phyloP scores from a whole-genome alignment of 2,113 vertebrate species.

The Pogona vitticeps region DNA sequence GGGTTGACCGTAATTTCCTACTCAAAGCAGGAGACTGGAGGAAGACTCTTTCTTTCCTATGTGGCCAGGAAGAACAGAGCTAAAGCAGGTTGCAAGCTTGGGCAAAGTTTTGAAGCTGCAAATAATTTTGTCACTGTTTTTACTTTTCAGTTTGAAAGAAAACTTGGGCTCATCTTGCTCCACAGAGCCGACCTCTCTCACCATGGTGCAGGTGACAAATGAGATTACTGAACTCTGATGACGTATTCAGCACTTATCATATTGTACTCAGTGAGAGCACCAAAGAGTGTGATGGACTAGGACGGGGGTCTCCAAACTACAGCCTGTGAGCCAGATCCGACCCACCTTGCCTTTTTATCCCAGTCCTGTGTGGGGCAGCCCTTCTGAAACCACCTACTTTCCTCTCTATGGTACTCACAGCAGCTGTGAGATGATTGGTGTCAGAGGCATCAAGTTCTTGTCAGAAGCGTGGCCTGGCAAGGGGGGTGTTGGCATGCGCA shows the following conservation, averaged over 20 bases:
- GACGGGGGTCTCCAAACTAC: too few species aligned
- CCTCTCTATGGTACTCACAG: background rate
- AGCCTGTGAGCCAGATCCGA: too few species aligned
- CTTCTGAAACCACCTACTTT: background rate
- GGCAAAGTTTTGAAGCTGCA: background rate
- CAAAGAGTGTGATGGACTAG: too few species aligned
- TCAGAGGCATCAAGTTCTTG: constrained; percentile 25
- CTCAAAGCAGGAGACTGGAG: background rate
- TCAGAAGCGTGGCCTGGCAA: constrained; percentile 35
- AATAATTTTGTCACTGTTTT: background rate
- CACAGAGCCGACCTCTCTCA: background rate
- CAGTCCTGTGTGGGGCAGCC: too few species aligned
- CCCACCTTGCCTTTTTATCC: too few species aligned
- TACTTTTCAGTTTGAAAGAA: background rate
- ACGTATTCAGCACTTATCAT: background rate
- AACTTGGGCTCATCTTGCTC: background rate
- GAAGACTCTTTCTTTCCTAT: background rate
- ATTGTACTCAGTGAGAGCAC: too few species aligned
- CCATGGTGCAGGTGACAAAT: background rate
- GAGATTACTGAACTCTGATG: background rate
- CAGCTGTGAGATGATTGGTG: constrained; percentile 57
- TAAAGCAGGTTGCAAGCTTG: background rate
- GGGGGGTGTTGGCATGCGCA: constrained; percentile 1
- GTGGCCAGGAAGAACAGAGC: background rate
- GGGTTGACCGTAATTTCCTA: too few species aligned